phyloP scores from a whole-genome alignment of 2,113 vertebrate species.

The Nematolebias whitei region DNA sequence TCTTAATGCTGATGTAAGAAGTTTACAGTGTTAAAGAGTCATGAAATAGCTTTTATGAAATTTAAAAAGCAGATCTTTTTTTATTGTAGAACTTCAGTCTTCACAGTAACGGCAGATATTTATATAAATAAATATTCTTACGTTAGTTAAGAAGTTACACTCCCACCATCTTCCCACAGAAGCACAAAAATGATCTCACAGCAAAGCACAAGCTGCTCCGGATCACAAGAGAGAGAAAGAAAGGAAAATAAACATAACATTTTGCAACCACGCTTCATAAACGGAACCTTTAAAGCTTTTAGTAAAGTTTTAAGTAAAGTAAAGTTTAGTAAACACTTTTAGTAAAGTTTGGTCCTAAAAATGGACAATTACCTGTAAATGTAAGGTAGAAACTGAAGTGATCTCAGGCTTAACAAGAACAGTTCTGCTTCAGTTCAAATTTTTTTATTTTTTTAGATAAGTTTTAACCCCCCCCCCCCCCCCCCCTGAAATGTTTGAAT shows the following conservation, averaged over 20 bases:
- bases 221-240: conserved; percentile 8
- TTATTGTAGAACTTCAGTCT: conserved; percentile 1
- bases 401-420: background rate
- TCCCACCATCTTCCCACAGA: conserved; percentile 9
- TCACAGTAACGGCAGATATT: conserved; percentile 1
- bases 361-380: background rate
- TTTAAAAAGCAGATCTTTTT: conserved; percentile 26
- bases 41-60: conserved; percentile 32
- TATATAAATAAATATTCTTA: background rate
- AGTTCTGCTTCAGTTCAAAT: too few relatives aligned
- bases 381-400: background rate
- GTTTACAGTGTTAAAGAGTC: conserved; percentile 20
- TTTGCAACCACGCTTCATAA: background rate
- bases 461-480: too few relatives aligned
- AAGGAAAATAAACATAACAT: background rate
- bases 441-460: too few relatives aligned
- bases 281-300: background rate
- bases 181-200: conserved; percentile 24
- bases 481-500: too few relatives aligned
- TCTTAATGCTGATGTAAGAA: conserved; percentile 52
- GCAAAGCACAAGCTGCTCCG: conserved; percentile 14
- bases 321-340: too few relatives aligned
- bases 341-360: background rate
- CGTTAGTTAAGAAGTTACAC: conserved; percentile 17
- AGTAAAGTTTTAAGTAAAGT: too few relatives aligned